Percentiles rank a stretch among this genome's conserved stretches.
phyloP scores from a whole-genome alignment of 53 echinoderm and acorn worm species.

The Echinarachnius parma region DNA sequence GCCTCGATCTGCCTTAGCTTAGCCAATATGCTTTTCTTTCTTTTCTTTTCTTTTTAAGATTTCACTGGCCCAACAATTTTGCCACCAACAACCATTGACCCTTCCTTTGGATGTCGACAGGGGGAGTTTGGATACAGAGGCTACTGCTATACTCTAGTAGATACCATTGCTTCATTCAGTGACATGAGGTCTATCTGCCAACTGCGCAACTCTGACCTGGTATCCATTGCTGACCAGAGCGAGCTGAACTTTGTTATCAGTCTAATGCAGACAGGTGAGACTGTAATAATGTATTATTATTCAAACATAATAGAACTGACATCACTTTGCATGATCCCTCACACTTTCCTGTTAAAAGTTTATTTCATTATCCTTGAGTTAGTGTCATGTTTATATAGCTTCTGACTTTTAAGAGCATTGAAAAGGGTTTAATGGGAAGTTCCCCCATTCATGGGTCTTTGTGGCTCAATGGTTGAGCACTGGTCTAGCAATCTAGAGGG shows the following conservation, averaged over 20 bases:
- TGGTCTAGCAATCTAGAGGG: too few relatives aligned
- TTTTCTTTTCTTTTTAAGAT: conserved; percentile 7
- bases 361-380: too few relatives aligned
- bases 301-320: too few relatives aligned
- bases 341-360: too few relatives aligned
- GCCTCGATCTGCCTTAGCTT: neutral
- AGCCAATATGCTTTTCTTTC: neutral
- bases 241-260: conserved; percentile 38
- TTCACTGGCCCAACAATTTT: conserved; percentile 8
- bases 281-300: too few relatives aligned
- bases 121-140: conserved; percentile 22
- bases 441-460: too few relatives aligned
- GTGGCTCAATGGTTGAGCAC: too few relatives aligned
- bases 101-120: conserved; percentile 10
- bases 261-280: conserved; percentile 39
- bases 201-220: conserved; percentile 17
- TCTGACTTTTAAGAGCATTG: too few relatives aligned
- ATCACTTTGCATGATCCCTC: too few relatives aligned
- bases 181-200: conserved; percentile 21
- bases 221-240: conserved; percentile 7
- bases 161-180: neutral
- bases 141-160: conserved; percentile 21
- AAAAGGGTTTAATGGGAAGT: too few relatives aligned
- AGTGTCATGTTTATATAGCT: too few relatives aligned
- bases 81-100: conserved; percentile 9